A percentile compares a stretch with the other conserved stretches of the same genome.
Conservation (phyloP, 2,113 vertebrate species). For the Sialia sialis region DNA sequence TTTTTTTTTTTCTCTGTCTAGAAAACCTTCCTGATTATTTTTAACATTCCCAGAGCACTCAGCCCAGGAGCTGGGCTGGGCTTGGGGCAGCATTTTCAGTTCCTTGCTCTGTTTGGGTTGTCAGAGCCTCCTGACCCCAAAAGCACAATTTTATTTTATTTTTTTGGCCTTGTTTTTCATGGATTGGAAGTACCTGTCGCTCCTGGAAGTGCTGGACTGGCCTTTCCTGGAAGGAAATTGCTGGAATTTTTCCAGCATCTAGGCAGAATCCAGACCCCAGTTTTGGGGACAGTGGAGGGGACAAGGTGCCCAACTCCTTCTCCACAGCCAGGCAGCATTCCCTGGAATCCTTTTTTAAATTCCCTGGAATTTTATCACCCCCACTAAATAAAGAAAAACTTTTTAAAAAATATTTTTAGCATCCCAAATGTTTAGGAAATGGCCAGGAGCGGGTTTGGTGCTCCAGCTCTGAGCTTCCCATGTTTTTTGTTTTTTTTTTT, state of each 20-base stretch:
- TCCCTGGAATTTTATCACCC: not conserved
- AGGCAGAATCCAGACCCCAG: slow-evolving; percentile 54
- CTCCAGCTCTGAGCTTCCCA: not conserved
- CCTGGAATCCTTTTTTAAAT: not conserved
- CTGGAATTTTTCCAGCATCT: slow-evolving; percentile 38
- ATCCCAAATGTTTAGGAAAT: not conserved
- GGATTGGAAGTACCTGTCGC: slow-evolving; percentile 61
- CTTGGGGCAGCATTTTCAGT: not conserved
- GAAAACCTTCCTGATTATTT: slow-evolving; percentile 66
- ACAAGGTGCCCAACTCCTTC: not conserved
- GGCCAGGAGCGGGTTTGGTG: accelerated
- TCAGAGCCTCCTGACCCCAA: not conserved
- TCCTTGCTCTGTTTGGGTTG: not conserved
- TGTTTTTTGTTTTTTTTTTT: too few relatives aligned
- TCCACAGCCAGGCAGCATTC: accelerated
- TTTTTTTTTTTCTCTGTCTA: slow-evolving; percentile 50
- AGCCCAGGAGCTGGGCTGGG: not conserved
- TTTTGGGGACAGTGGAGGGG: not conserved
- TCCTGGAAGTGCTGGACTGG: not conserved
- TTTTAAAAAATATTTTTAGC: not conserved
- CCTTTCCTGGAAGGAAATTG: slow-evolving; percentile 12
- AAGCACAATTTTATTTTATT: not conserved
- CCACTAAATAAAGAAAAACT: not conserved
- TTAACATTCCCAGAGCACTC: slow-evolving; percentile 28
- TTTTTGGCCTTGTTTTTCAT: not conserved